Base-by-base conservation (phyloP, 2,888 invertebrate species). In the Cylindroiulus punctatus region DNA sequence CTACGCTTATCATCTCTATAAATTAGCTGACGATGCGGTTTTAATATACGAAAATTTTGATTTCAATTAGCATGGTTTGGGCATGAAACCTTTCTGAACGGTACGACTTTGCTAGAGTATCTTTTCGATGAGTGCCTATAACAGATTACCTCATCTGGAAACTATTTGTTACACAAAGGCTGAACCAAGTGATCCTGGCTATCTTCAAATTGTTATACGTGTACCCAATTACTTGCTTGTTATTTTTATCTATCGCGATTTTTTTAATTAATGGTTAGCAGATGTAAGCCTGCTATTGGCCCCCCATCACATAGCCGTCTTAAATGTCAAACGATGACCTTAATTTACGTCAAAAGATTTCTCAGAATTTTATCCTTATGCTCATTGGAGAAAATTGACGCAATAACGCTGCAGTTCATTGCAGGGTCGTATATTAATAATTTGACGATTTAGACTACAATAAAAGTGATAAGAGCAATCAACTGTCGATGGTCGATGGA, bases 401-500 rank as follows among this genome's bases (percentile, higher is more conserved):
- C 30, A 30, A 0, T 32, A 26, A 30, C 17, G 2, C 14, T 30
- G 65, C 26, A 76, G 76, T 76, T 76, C 76, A 76, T 76, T 26
- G 10, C 0, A 76, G 30, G 14, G 26, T 76, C 76, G 76, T 30
- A 76, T 76, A 76, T 76, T 76, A 76, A 76, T 76, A 76, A 76
- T 76, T 76, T 76, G 30, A 76, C 30, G 17, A 76, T 76, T 76
- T 76, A 76, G 76, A 76, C 76, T 76, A 76, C 76, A 76, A 76
- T 76, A 76, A 76, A 76, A 76, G 30, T 17, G 76, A 76, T 76
- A 76, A 76, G 26, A 14, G 76, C 76, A 76, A 32, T 76, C 12
- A 76, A 32, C 30, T 17, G 4, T 12, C 32, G 17, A 76, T 76
- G 30, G 76, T 76, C 52, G 14, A 26, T 12, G 26, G 65, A 65